Evolutionary conservation across 2,113 vertebrate species (phyloP).

Genomic region (Coptodon rendalli): DNA sequence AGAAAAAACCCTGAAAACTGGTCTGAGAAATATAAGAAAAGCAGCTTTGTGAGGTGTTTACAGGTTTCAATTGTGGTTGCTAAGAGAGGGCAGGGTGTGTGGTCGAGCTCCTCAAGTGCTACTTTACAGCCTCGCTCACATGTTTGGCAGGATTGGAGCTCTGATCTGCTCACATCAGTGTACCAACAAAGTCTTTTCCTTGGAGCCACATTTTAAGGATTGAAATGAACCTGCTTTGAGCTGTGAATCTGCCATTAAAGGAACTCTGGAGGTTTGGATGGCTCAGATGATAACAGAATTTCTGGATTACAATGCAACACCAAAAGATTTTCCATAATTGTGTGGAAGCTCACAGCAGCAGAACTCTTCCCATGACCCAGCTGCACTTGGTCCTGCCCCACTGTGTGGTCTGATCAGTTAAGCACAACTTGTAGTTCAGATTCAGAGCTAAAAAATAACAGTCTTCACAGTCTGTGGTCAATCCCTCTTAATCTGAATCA

Average conservation of each 20-base stretch:
- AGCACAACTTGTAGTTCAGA: constrained; percentile 36
- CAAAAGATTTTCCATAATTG: not conserved
- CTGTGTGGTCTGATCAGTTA: not conserved
- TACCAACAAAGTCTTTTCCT: not conserved
- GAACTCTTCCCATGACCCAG: constrained; percentile 16
- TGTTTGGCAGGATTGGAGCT: constrained; percentile 19
- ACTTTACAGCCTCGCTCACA: constrained; percentile 75
- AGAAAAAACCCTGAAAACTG: constrained; percentile 65
- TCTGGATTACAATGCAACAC: not conserved
- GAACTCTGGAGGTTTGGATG: not conserved
- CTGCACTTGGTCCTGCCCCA: not conserved
- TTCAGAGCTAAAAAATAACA: not conserved
- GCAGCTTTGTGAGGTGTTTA: constrained; percentile 80
- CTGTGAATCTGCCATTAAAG: not conserved
- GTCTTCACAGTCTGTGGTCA: not conserved
- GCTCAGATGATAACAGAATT: not conserved
- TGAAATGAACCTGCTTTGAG: not conserved
- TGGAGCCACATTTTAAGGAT: not conserved
- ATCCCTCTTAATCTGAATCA: not conserved
- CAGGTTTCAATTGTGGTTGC: constrained; percentile 83
- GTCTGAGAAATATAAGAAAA: constrained; percentile 65
- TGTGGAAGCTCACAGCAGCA: not conserved
- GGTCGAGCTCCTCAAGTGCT: constrained; percentile 81
- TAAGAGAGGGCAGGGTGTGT: constrained; percentile 73
- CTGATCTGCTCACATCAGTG: constrained; percentile 2